These are phyloP conservation scores for Drosophila conformis DNA, from an alignment of 2,888 invertebrate species.

Conservation along the genomic window DNA sequence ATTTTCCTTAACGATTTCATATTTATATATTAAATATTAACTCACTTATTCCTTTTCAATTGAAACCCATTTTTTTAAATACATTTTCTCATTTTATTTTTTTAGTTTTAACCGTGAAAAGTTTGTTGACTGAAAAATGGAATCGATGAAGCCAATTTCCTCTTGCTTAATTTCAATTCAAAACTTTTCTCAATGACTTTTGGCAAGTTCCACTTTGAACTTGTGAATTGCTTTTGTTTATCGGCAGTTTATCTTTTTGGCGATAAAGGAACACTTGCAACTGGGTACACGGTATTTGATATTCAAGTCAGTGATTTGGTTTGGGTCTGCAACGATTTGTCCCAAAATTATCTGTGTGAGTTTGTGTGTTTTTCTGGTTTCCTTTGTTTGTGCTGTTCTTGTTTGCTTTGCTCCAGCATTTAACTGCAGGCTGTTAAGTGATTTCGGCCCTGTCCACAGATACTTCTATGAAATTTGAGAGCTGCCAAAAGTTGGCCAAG, in stretches of 20 bases:
- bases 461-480: slow-evolving; percentile 48
- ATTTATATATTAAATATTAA: no score
- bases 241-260: not conserved
- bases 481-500: slow-evolving; percentile 50
- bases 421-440: slow-evolving; percentile 48
- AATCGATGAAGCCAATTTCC: not conserved
- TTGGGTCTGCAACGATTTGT: not conserved
- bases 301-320: not conserved
- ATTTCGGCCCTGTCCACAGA: slow-evolving; percentile 34
- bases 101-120: not conserved
- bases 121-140: not conserved
- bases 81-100: not conserved
- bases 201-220: not conserved
- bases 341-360: slow-evolving; percentile 10
- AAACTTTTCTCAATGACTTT: not conserved
- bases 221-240: not conserved
- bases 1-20: not conserved
- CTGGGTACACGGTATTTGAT: slow-evolving; percentile 9
- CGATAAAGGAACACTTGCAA: not conserved
- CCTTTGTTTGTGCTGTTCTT: slow-evolving; percentile 24
- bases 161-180: not conserved
- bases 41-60: no score
- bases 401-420: slow-evolving; percentile 29
- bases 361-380: slow-evolving; percentile 3
- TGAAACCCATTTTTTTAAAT: not conserved